Evolutionary conservation across 23 tunicate genomes (phyloP).

Genomic region (Oikopleura vanhoeffeni): DNA sequence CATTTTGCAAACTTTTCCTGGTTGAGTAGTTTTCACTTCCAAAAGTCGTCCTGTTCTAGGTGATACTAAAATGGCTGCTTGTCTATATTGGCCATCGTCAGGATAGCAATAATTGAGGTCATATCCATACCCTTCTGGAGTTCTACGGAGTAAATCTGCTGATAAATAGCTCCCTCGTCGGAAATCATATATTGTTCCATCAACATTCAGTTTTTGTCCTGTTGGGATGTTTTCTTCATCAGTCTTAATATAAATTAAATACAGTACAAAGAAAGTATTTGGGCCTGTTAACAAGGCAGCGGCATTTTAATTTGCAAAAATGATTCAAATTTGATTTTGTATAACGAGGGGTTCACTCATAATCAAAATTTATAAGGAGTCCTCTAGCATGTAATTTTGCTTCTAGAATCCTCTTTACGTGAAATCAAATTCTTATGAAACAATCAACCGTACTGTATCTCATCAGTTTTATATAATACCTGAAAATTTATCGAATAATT

Average conservation of each 20-base stretch:
- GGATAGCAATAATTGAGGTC: conserved; percentile 49
- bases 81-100: background rate
- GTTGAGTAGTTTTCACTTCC: conserved; percentile 44
- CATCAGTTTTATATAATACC: no score
- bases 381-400: background rate
- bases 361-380: background rate
- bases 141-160: conserved; percentile 22
- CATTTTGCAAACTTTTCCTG: no score
- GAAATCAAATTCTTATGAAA: no score
- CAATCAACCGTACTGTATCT: no score
- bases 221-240: conserved; percentile 13
- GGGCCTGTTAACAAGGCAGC: no score
- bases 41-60: conserved; percentile 39
- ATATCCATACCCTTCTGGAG: conserved; percentile 38
- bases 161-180: conserved; percentile 30
- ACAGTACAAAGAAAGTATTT: no score
- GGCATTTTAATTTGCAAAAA: no score
- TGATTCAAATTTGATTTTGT: no score
- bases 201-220: conserved; percentile 39
- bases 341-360: no score
- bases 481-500: no score
- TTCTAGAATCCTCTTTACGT: no score
- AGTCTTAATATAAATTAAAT: background rate
- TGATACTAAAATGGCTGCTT: background rate
- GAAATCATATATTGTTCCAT: conserved; percentile 45